A percentile compares a stretch with the other conserved stretches of the same genome.
phyloP scores from a whole-genome alignment of 1,140 invertebrate genomes.

The Rhagoletis pomonella region DNA sequence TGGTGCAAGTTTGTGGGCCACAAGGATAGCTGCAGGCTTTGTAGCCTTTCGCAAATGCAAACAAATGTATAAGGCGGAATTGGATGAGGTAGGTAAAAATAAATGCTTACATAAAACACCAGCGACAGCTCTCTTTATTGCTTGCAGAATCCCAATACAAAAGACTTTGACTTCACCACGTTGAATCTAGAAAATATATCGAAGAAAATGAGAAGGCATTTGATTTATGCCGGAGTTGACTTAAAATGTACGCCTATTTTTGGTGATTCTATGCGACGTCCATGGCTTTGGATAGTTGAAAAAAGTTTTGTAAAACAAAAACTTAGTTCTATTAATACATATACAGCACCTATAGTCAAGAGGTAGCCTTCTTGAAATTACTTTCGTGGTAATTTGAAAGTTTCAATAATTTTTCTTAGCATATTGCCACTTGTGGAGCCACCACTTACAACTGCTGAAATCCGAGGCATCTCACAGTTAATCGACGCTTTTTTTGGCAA shows the following conservation, averaged over 20 bases:
- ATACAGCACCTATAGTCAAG: slow-evolving; percentile 62
- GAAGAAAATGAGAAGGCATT: slow-evolving; percentile 60
- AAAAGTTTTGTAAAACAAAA: slow-evolving; percentile 62
- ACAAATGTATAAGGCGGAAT: slow-evolving; percentile 67
- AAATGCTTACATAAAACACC: background rate
- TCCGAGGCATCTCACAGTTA: slow-evolving; percentile 55
- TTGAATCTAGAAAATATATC: slow-evolving; percentile 60
- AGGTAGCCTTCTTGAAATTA: slow-evolving; percentile 54
- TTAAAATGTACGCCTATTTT: slow-evolving; percentile 63
- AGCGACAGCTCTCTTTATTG: background rate
- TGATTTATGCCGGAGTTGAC: slow-evolving; percentile 66
- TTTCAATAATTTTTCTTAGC: slow-evolving; percentile 56
- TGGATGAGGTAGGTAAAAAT: slow-evolving; percentile 63
- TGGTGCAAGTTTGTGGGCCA: slow-evolving; percentile 69
- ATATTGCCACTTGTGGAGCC: slow-evolving; percentile 63
- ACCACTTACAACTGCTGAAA: slow-evolving; percentile 57
- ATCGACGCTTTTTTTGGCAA: slow-evolving; percentile 53
- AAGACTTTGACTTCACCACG: slow-evolving; percentile 61
- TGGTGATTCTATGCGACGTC: slow-evolving; percentile 64
- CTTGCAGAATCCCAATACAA: slow-evolving; percentile 62
- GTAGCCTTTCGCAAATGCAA: slow-evolving; percentile 66
- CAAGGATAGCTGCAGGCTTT: slow-evolving; percentile 65
- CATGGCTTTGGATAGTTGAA: slow-evolving; percentile 66
- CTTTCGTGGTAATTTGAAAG: background rate
- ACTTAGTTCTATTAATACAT: slow-evolving; percentile 58